Evolutionary conservation across 1,140 invertebrate species (phyloP), one percentile per base, ranked within the genome.

Genomic region (Trichonephila inaurata): DNA sequence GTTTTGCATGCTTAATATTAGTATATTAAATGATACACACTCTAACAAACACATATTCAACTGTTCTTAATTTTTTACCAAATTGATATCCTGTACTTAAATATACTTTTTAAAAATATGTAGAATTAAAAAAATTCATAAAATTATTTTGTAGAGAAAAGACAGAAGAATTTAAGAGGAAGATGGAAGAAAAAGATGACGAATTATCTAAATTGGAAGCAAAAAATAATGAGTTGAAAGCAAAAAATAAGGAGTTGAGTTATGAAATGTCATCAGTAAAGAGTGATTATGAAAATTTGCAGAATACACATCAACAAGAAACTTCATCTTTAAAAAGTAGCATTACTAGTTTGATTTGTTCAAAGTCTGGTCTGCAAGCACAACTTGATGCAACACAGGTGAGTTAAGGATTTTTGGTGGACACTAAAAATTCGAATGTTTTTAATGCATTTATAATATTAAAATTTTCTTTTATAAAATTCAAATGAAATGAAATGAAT

Each of bases 91-190:
- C 0, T 51, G 51, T 10, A 40, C 10, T 51, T 12, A 51, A 51
- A 51, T 51, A 12, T 12, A 51, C 10, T 8, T 51, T 51, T 51
- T 51, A 51, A 12, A 51, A 51, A 10, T 10, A 12, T 51, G 51
- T 51, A 12, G 51, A 51, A 7, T 51, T 51, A 7, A 10, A 51
- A 51, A 10, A 10, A 10, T 7, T 51, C 51, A 60, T n/a, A 72
- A n/a, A 40, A 82, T 82, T 92, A n/a, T 72, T 83, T 94, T 94
- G 2, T 21, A 94, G 93, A 69, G 61, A 94, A 69, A 94, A 94
- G 58, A 89, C 93, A 14, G 95, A 95, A 81, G 89, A 95, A 28
- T 94, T 96, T 60, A 95, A 96, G 90, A 95, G 95, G 51, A 95
- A 96, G 87, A 60, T 96, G 12, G 62, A 81, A 82, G 92, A 89